phyloP scores from a whole-genome alignment of 2,797 vertebrate species.

The Dryobates pubescens region DNA sequence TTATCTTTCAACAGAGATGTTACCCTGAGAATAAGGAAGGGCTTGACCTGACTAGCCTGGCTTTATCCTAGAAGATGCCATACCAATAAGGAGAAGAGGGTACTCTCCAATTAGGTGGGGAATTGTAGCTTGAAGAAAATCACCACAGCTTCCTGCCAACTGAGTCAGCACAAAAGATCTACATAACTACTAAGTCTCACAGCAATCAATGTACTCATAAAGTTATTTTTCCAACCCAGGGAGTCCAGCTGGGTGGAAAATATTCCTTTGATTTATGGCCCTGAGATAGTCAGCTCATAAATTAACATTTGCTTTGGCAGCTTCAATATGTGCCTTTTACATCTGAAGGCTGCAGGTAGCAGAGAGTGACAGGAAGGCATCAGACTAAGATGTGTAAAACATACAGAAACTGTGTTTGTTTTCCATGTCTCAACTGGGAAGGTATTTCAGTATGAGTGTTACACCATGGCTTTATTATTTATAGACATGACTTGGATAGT shows the following conservation, averaged over 20 bases:
- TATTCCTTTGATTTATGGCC: slow-evolving; percentile 34
- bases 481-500: slow-evolving; percentile 1
- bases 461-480: background rate
- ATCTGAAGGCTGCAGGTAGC: slow-evolving; percentile 39
- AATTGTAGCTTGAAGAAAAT: background rate
- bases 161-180: background rate
- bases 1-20: background rate
- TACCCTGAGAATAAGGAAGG: background rate
- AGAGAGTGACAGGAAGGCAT: slow-evolving; percentile 29
- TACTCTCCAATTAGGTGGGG: background rate
- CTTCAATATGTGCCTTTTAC: slow-evolving; percentile 30
- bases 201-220: background rate
- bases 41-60: background rate
- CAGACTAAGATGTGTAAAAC: slow-evolving; percentile 36
- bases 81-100: background rate
- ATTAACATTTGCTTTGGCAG: slow-evolving; percentile 28
- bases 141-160: background rate
- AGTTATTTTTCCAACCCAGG: slow-evolving; percentile 23
- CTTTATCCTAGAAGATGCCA: background rate
- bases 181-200: background rate
- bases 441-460: slow-evolving; percentile 28
- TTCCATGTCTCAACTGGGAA: slow-evolving; percentile 21
- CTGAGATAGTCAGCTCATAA: slow-evolving; percentile 10
- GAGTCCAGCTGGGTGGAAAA: slow-evolving; percentile 24
- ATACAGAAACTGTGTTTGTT: slow-evolving; percentile 7